These are phyloP conservation scores for Aspiorhynchus laticeps DNA, from an alignment of 2,113 vertebrate genomes.

Conservation along the genomic window DNA sequence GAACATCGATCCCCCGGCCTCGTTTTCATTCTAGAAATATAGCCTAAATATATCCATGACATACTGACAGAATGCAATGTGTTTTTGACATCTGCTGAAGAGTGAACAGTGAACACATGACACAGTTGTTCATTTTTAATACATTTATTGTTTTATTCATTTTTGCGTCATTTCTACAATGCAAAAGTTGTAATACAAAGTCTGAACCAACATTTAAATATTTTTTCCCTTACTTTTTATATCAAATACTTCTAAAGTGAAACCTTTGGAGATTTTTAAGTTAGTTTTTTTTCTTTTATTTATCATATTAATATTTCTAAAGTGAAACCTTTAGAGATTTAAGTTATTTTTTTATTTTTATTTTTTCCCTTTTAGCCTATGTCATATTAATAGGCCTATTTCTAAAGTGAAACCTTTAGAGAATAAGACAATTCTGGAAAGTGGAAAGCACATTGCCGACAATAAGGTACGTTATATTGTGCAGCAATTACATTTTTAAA, in stretches of 20 bases:
- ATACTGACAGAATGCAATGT: not conserved
- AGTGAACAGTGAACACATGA: slow-evolving; percentile 33
- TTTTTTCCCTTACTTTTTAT: slow-evolving; percentile 34
- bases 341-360: not conserved
- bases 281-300: slow-evolving; percentile 62
- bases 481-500: slow-evolving; percentile 67
- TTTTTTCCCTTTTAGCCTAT: slow-evolving; percentile 26
- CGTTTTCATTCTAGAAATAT: not conserved
- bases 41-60: too few species aligned
- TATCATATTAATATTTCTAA: slow-evolving; percentile 42
- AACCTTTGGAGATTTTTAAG: slow-evolving; percentile 77
- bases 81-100: not conserved
- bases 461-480: slow-evolving; percentile 62
- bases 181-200: not conserved
- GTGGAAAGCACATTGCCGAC: slow-evolving; percentile 54
- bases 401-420: slow-evolving; percentile 54
- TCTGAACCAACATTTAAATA: slow-evolving; percentile 32
- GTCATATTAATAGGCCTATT: too few species aligned
- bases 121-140: slow-evolving; percentile 29
- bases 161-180: not conserved
- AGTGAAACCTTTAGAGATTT: slow-evolving; percentile 44
- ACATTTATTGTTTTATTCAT: slow-evolving; percentile 10
- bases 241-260: slow-evolving; percentile 74
- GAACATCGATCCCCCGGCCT: not conserved
- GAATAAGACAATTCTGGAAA: slow-evolving; percentile 55